These are phyloP conservation scores for Danaus chrysippus DNA, from an alignment of 2,888 invertebrate species.

Conservation along the genomic window DNA sequence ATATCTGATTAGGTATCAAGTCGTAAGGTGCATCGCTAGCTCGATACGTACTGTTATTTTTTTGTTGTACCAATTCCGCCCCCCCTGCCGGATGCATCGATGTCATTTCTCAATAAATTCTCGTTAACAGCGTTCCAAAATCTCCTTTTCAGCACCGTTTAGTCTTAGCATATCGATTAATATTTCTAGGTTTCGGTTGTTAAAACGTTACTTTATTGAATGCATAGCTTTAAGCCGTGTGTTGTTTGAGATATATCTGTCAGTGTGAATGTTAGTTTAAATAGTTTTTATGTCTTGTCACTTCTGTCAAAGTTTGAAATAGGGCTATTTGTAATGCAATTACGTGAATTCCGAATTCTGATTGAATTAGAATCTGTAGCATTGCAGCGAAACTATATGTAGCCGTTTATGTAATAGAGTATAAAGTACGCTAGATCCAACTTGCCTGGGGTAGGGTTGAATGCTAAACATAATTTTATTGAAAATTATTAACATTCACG, in stretches of 20 bases:
- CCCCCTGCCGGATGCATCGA: conserved; percentile 63
- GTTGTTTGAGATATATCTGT: conserved; percentile 36
- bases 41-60: conserved; percentile 50
- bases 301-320: conserved; percentile 11
- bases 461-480: conserved; percentile 10
- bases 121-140: conserved; percentile 58
- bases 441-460: conserved; percentile 10
- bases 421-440: conserved; percentile 18
- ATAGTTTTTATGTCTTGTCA: conserved; percentile 13
- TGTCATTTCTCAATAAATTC: conserved; percentile 66
- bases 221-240: conserved; percentile 15
- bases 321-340: conserved; percentile 21
- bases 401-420: conserved; percentile 38
- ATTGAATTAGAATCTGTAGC: conserved; percentile 31
- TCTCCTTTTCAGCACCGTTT: conserved; percentile 46
- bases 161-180: conserved; percentile 36
- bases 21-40: conserved; percentile 60
- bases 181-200: conserved; percentile 26
- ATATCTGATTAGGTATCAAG: conserved; percentile 56
- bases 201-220: conserved; percentile 11
- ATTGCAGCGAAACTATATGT: conserved; percentile 32
- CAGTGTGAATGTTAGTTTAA: conserved; percentile 16
- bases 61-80: conserved; percentile 56
- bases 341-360: conserved; percentile 21
- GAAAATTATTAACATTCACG: conserved; percentile 13